These are phyloP conservation scores for Drosophila hamatofila DNA, from an alignment of 2,888 invertebrate species.

Conservation along the genomic window DNA sequence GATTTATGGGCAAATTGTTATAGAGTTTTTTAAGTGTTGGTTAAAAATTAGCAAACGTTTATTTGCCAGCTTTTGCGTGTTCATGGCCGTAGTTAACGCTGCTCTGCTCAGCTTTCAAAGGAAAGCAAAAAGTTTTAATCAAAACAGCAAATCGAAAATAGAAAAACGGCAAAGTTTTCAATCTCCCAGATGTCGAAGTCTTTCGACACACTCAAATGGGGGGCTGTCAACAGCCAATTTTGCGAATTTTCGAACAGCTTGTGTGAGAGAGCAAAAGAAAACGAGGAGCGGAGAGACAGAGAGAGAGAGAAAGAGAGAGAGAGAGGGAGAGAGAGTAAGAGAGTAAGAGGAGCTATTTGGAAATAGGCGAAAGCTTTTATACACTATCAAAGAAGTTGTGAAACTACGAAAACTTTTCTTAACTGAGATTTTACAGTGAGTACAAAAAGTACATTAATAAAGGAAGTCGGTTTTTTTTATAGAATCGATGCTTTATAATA, in stretches of 20 bases:
- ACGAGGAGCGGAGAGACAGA: background rate
- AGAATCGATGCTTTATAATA: too few species aligned
- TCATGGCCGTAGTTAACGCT: slow-evolving; percentile 38
- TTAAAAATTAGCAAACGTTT: slow-evolving; percentile 42
- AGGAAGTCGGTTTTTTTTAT: too few species aligned
- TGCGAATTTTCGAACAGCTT: slow-evolving; percentile 44
- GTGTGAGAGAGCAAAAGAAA: slow-evolving; percentile 12
- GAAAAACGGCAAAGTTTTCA: slow-evolving; percentile 73
- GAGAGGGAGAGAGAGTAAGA: background rate
- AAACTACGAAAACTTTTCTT: background rate
- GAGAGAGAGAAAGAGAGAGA: background rate
- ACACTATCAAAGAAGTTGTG: slow-evolving; percentile 17
- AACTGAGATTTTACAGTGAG: background rate
- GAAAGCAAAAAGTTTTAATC: slow-evolving; percentile 70
- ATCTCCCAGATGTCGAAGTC: slow-evolving; percentile 74
- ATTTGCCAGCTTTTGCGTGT: slow-evolving; percentile 40
- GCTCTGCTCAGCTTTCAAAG: background rate
- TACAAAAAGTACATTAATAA: too few species aligned
- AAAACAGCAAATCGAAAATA: slow-evolving; percentile 68
- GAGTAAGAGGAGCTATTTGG: too few species aligned
- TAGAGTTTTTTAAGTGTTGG: slow-evolving; percentile 1
- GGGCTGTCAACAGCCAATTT: slow-evolving; percentile 80
- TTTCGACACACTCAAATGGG: slow-evolving; percentile 71
- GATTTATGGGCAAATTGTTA: slow-evolving; percentile 5
- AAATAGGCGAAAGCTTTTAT: slow-evolving; percentile 26